These are phyloP conservation scores for Tetropium fuscum DNA, from an alignment of 2,888 invertebrate genomes.

Conservation along the genomic window DNA sequence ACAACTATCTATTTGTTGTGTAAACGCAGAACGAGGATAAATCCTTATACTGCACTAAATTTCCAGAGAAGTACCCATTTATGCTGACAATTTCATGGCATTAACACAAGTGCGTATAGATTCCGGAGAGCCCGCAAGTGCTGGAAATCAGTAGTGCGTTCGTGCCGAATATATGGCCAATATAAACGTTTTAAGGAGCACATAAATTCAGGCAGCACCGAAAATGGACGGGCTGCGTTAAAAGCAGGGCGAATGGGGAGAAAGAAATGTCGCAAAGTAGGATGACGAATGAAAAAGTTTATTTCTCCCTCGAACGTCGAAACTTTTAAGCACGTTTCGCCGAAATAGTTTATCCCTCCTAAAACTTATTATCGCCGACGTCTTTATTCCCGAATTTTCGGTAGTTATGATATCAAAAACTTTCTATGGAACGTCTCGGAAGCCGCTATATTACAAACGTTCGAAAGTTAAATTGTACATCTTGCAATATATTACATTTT, in stretches of 20 bases:
- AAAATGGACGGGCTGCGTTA: conserved; percentile 16
- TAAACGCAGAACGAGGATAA: too few species aligned
- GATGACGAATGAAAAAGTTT: conserved; percentile 27
- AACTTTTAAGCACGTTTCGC: conserved; percentile 20
- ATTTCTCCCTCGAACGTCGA: conserved; percentile 11
- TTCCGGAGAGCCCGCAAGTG: conserved; percentile 4
- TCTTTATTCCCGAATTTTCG: conserved; percentile 13
- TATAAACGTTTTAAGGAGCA: conserved; percentile 28
- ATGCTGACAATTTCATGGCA: too few species aligned
- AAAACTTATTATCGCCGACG: conserved; percentile 12
- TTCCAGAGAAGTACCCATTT: too few species aligned
- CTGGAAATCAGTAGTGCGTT: conserved; percentile 30
- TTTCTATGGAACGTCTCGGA: too few species aligned
- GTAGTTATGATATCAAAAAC: conserved; percentile 8
- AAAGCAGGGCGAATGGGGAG: conserved; percentile 11
- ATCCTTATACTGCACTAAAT: too few species aligned
- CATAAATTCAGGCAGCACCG: conserved; percentile 26
- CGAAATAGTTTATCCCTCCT: conserved; percentile 12
- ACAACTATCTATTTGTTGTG: too few species aligned
- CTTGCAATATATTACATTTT: too few species aligned
- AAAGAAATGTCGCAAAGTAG: conserved; percentile 17
- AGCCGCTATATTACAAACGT: too few species aligned
- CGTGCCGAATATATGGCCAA: conserved; percentile 32
- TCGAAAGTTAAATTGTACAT: too few species aligned
- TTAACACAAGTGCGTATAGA: too few species aligned